Conservation (phyloP, 2,797 vertebrate genomes). For the Craterocephalus amniculus region DNA sequence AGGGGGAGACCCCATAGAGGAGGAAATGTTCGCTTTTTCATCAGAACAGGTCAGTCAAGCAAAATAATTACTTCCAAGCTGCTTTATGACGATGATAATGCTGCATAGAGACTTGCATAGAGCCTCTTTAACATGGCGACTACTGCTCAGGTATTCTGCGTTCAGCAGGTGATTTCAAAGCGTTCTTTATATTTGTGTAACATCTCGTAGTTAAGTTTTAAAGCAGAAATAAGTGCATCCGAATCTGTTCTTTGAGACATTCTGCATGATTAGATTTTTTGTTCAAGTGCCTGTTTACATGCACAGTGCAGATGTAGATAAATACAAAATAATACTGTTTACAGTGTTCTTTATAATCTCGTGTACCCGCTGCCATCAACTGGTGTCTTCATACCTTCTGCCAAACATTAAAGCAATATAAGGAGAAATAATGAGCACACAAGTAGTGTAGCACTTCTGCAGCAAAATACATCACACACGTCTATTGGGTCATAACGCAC, state of each 20-base stretch:
- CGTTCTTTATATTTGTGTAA: neutral
- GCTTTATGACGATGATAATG: no score
- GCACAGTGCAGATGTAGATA: neutral
- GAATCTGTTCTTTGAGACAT: neutral
- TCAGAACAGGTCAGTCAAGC: no score
- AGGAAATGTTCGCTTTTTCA: no score
- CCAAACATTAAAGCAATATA: neutral
- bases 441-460: neutral
- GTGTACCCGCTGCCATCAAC: neutral
- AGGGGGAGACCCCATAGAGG: no score
- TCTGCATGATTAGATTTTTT: neutral
- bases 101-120: no score
- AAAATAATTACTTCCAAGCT: no score
- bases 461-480: neutral
- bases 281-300: neutral
- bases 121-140: neutral
- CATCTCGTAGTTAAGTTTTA: neutral
- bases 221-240: neutral
- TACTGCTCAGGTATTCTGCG: neutral
- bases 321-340: neutral
- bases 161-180: neutral
- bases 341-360: neutral
- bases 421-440: neutral
- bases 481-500: neutral
- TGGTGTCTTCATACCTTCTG: no score